These are phyloP conservation scores for Sebastes steindachneri DNA, from an alignment of 2,797 vertebrate species.

Conservation along the genomic window DNA sequence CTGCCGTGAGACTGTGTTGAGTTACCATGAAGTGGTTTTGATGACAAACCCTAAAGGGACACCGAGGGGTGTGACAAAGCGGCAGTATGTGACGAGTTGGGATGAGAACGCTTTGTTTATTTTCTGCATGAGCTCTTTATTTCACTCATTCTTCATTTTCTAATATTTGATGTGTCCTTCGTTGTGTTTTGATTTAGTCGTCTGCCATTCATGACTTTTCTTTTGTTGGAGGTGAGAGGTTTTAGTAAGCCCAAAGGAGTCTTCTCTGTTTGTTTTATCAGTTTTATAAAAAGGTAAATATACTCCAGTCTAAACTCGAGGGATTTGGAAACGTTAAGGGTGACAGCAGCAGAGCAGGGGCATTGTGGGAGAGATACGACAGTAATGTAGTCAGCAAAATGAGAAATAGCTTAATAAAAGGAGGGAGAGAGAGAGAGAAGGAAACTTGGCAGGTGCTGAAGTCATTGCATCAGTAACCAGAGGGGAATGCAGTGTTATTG, in stretches of 20 bases:
- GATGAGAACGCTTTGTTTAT: not conserved
- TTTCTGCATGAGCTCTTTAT: conserved; percentile 3
- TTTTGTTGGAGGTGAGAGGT: not conserved
- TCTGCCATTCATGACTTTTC: not conserved
- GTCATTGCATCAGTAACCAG: conserved; percentile 51
- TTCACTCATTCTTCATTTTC: not conserved
- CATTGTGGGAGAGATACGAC: conserved; percentile 34
- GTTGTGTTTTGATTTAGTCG: not conserved
- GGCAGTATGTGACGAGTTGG: not conserved
- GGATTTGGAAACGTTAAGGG: conserved; percentile 7
- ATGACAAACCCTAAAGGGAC: too few species aligned
- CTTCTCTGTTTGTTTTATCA: conserved; percentile 30
- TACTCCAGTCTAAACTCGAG: conserved; percentile 13
- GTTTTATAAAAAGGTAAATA: conserved; percentile 42
- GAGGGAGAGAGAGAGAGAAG: not conserved
- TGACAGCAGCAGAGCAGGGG: conserved; percentile 14
- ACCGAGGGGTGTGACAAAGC: too few species aligned
- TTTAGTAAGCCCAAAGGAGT: not conserved
- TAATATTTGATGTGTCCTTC: not conserved
- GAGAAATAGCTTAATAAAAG: conserved; percentile 63
- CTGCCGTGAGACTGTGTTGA: too few species aligned
- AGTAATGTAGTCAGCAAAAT: conserved; percentile 61
- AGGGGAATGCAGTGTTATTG: conserved; percentile 61
- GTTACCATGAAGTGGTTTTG: too few species aligned
- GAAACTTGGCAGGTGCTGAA: conserved; percentile 43